A percentile compares a stretch with the other conserved stretches of the same genome.
phyloP scores from a whole-genome alignment of 1,140 invertebrate species.

The Drosophila paulistorum region DNA sequence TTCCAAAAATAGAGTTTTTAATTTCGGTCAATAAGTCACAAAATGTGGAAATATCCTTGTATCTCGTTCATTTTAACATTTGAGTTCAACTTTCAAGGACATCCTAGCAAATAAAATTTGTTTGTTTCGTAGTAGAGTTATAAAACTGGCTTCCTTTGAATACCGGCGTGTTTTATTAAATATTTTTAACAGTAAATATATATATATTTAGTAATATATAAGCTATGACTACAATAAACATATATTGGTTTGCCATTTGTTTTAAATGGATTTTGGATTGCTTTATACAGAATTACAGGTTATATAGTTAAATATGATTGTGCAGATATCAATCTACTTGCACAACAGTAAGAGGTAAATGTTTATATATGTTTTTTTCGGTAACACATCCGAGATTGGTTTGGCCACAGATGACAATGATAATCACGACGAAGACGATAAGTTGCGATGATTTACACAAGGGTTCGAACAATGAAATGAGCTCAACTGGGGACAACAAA shows the following conservation, averaged over 20 bases:
- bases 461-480: not conserved
- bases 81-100: too few relatives aligned
- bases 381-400: conserved; percentile 59
- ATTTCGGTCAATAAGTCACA: too few relatives aligned
- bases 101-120: too few relatives aligned
- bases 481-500: not conserved
- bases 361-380: conserved; percentile 46
- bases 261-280: conserved; percentile 29
- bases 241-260: conserved; percentile 4
- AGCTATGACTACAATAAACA: conserved; percentile 33
- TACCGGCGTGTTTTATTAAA: conserved; percentile 78
- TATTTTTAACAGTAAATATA: conserved; percentile 75
- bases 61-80: too few relatives aligned
- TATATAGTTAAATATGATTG: conserved; percentile 53
- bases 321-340: conserved; percentile 55
- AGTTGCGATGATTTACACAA: not conserved
- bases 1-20: too few relatives aligned
- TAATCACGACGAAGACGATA: conserved; percentile 14
- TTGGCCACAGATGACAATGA: conserved; percentile 60
- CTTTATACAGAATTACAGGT: conserved; percentile 57
- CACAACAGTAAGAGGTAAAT: conserved; percentile 77
- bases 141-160: conserved; percentile 38
- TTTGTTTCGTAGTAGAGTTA: not conserved
- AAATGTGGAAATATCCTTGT: too few relatives aligned
- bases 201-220: conserved; percentile 41